Percentiles rank a stretch among this genome's conserved stretches.
Evolutionary conservation across 2,113 vertebrate genomes (phyloP).

Genomic region (Lynx canadensis): DNA sequence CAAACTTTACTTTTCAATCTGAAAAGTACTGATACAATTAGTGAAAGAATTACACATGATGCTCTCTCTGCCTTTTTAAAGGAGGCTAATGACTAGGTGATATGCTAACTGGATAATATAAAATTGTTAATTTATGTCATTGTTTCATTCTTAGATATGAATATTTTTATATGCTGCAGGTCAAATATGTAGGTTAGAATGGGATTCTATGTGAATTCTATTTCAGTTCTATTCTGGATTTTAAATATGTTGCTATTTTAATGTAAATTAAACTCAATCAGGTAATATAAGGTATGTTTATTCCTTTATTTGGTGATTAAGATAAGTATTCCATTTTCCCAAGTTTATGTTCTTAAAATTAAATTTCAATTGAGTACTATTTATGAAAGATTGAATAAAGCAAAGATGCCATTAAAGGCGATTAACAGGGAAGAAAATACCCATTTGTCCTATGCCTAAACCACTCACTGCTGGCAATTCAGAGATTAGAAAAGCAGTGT

Average conservation of each 20-base stretch:
- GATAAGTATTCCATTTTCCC: not conserved
- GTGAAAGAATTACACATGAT: not conserved
- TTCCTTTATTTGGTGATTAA: not conserved
- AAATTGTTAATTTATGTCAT: not conserved
- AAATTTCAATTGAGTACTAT: not conserved
- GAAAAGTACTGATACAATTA: not conserved
- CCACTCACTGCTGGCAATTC: not conserved
- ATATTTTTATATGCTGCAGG: not conserved
- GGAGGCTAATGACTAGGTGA: not conserved
- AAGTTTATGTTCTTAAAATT: not conserved
- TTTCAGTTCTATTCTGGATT: not conserved
- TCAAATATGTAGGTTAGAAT: constrained; percentile 4
- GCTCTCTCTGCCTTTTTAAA: not conserved
- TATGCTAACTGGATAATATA: not conserved
- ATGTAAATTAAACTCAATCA: not conserved
- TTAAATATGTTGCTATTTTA: constrained; percentile 7
- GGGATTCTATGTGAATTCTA: not conserved
- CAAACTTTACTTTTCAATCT: not conserved
- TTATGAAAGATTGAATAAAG: not conserved
- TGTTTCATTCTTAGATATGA: not conserved
- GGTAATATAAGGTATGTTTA: not conserved
- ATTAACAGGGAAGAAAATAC: not conserved
- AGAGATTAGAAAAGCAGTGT: not conserved
- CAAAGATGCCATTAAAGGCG: not conserved
- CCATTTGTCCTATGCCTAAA: not conserved